Evolutionary conservation across 2,888 invertebrate genomes (phyloP), one percentile per base, ranked within the genome.

Genomic region (Scaeva pyrastri): DNA sequence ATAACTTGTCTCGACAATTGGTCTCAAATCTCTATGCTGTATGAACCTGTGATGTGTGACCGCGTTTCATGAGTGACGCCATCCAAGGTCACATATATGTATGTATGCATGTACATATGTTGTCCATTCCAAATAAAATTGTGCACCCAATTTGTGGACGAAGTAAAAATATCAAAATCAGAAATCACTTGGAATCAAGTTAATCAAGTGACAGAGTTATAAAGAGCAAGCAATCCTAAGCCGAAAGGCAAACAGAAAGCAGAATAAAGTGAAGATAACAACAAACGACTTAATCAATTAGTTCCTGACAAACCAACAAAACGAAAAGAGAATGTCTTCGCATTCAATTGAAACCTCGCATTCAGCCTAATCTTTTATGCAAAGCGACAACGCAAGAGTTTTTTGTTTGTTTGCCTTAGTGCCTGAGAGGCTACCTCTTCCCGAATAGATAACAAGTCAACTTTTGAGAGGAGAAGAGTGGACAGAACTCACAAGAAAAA

Each of bases 1-100:
- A 31, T 31, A 31, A 31, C 50, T 55, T 43, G 23, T 70, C 60
- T 66, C 48, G 39, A 62, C 48, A 64, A 26, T 66, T 7, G 19
- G 48, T 66, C 66, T 66, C 12, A 31, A 56, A 56, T 23, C 43
- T n/a, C 56, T 23, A 14, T 41, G 12, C 10, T 10, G 11, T 39
- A 10, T 23, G 52, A 52, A 52, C 3, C 26, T 52, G 52, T 23
- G 23, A 52, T 23, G 52, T 12, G 26, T 58, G 76, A 64, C 48
- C 41, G 70, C 45, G 58, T 56, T 80, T 52, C 45, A 62, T 7
- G 72, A 31, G 14, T 71, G 66, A 84, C 79, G 64, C n/a, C 83
- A 85, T 80, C 68, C 66, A 85, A 85, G 84, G 84, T 76, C 80
- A 68, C 16, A 3, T n/a, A n/a, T n/a, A n/a, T n/a, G n/a, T n/a